phyloP scores from a whole-genome alignment of 2,888 invertebrate species.

The Poecilobothrus nobilitatus region DNA sequence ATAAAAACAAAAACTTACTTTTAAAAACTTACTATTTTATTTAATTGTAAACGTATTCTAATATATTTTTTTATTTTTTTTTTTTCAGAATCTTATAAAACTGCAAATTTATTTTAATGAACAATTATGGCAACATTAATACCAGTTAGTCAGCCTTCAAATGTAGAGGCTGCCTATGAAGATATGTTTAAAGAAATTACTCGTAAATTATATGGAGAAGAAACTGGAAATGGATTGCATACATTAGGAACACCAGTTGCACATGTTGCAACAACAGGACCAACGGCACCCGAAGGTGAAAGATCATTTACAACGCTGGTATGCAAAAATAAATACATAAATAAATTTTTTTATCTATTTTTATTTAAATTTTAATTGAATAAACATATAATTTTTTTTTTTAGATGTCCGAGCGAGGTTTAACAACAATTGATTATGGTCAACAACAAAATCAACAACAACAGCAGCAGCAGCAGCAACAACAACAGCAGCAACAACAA shows the following conservation, averaged over 20 bases:
- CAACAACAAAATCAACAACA: conserved; percentile 27
- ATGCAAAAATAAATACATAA: conserved; percentile 22
- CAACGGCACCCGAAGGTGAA: conserved; percentile 44
- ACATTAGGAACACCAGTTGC: conserved; percentile 45
- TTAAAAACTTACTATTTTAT: too few species aligned
- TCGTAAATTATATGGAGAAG: conserved; percentile 82
- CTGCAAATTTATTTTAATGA: conserved; percentile 11
- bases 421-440: conserved; percentile 44
- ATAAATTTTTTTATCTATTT: too few species aligned
- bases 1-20: too few species aligned
- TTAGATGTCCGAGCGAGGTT: conserved; percentile 40
- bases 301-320: conserved; percentile 45
- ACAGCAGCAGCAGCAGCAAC: conserved; percentile 29
- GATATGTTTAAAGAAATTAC: conserved; percentile 75
- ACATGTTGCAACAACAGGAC: conserved; percentile 44
- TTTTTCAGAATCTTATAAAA: neutral
- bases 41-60: too few species aligned
- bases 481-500: conserved; percentile 26
- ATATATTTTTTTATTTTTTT: neutral
- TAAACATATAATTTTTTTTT: conserved; percentile 12
- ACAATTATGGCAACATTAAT: conserved; percentile 44
- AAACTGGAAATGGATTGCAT: conserved; percentile 48
- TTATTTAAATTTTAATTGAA: too few species aligned
- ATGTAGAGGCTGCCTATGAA: conserved; percentile 47
- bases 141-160: conserved; percentile 38